phyloP scores from a whole-genome alignment of 2,888 invertebrate species.

The Limnephilus auricula region DNA sequence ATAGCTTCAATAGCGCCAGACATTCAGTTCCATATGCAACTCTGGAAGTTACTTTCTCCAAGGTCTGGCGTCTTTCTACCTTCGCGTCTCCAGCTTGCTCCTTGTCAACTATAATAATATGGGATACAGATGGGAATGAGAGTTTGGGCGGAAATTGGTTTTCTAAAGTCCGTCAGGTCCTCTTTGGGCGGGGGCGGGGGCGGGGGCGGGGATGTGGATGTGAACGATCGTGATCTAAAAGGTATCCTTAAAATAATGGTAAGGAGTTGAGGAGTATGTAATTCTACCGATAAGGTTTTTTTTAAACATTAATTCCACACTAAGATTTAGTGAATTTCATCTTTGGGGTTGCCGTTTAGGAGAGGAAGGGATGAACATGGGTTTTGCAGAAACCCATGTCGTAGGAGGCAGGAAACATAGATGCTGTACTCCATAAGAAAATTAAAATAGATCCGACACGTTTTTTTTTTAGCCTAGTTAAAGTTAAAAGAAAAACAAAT shows the following conservation, averaged over 20 bases:
- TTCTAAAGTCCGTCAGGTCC: background rate
- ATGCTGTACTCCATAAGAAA: too few relatives aligned
- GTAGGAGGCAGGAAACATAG: too few relatives aligned
- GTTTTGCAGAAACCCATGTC: too few relatives aligned
- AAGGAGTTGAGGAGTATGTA: background rate
- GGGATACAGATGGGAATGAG: background rate
- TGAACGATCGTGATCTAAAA: background rate
- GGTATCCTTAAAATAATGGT: background rate
- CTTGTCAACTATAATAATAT: constrained; percentile 2
- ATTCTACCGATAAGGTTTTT: background rate
- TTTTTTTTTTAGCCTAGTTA: too few relatives aligned
- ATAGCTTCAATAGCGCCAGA: too few relatives aligned
- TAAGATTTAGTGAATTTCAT: too few relatives aligned
- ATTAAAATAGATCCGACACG: too few relatives aligned
- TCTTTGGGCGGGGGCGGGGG: background rate
- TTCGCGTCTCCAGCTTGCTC: background rate
- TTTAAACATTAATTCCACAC: too few relatives aligned
- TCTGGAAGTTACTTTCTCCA: background rate
- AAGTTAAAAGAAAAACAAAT: too few relatives aligned
- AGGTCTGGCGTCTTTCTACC: background rate
- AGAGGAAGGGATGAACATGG: too few relatives aligned
- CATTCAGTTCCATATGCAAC: background rate
- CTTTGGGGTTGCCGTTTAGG: too few relatives aligned
- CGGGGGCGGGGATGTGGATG: background rate
- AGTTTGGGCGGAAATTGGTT: constrained; percentile 15